Conservation (phyloP, 2,888 invertebrate genomes). For the Entomobrya multifasciata region DNA sequence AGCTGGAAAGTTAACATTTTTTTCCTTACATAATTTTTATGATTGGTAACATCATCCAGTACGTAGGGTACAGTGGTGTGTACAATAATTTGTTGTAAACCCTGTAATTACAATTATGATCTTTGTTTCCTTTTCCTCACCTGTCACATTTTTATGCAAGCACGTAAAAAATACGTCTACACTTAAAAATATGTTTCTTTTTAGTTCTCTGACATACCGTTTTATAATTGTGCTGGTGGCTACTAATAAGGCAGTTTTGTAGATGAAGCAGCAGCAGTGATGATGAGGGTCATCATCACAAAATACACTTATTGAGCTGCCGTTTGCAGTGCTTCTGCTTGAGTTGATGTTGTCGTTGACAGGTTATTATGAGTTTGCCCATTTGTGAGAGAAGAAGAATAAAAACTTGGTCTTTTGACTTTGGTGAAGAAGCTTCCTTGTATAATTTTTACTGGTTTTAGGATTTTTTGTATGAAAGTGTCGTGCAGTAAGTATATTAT, state of each 20-base stretch:
- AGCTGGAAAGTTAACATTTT: slow-evolving; percentile 41
- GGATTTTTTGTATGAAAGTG: neutral
- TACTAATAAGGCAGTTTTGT: slow-evolving; percentile 6
- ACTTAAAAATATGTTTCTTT: neutral
- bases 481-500: slow-evolving; percentile 25
- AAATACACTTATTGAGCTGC: slow-evolving; percentile 36
- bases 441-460: slow-evolving; percentile 17
- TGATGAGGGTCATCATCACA: slow-evolving; percentile 58
- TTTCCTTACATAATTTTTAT: slow-evolving; percentile 34
- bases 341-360: slow-evolving; percentile 43
- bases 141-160: slow-evolving; percentile 53
- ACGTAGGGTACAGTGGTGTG: too few species aligned
- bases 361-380: slow-evolving; percentile 40
- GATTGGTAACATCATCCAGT: slow-evolving; percentile 55
- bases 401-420: slow-evolving; percentile 26
- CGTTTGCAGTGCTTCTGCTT: slow-evolving; percentile 24
- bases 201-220: neutral
- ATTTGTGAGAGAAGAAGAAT: slow-evolving; percentile 8
- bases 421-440: slow-evolving; percentile 2
- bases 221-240: slow-evolving; percentile 27
- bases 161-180: neutral
- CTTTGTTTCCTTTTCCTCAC: slow-evolving; percentile 74
- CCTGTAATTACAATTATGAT: slow-evolving; percentile 76
- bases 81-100: slow-evolving; percentile 63
- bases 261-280: slow-evolving; percentile 29